Evolutionary conservation across 2,113 vertebrate genomes (phyloP).

Genomic region (Zeus faber): DNA sequence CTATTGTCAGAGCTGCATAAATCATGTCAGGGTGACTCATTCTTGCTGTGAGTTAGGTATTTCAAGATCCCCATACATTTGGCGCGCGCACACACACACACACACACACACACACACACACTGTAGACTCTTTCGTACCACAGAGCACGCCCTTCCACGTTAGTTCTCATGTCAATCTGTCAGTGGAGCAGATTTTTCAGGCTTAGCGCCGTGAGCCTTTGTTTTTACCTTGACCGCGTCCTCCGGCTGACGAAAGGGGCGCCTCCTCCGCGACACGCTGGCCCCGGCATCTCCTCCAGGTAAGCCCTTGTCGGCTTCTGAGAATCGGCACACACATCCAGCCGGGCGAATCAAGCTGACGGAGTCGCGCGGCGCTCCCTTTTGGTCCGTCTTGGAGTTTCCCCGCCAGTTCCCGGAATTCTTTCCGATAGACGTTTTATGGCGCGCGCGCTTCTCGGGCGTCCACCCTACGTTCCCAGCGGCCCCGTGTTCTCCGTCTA

Average conservation of each 20-base stretch:
- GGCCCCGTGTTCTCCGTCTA: too few species aligned
- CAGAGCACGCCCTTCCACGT: not conserved
- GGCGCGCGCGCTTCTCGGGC: too few species aligned
- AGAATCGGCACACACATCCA: too few species aligned
- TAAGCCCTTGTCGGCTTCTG: too few species aligned
- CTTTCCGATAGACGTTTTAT: too few species aligned
- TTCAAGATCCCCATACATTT: not conserved
- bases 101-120: constrained; percentile 4
- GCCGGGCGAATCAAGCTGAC: too few species aligned
- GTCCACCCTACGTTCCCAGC: too few species aligned
- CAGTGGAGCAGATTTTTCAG: constrained; percentile 11
- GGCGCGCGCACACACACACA: not conserved
- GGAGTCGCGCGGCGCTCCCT: too few species aligned
- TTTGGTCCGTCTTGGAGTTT: too few species aligned
- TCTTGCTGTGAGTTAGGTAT: not conserved
- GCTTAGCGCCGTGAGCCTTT: constrained; percentile 3
- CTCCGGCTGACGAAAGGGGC: constrained; percentile 1
- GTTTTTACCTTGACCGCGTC: not conserved
- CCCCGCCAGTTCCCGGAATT: too few species aligned
- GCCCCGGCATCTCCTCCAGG: too few species aligned
- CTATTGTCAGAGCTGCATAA: constrained; percentile 7
- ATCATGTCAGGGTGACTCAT: constrained; percentile 2
- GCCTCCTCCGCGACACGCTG: too few species aligned
- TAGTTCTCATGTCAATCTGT: constrained; percentile 12
- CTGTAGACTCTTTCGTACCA: not conserved